phyloP scores from a whole-genome alignment of 2,797 vertebrate species.

The Fratercula arctica region DNA sequence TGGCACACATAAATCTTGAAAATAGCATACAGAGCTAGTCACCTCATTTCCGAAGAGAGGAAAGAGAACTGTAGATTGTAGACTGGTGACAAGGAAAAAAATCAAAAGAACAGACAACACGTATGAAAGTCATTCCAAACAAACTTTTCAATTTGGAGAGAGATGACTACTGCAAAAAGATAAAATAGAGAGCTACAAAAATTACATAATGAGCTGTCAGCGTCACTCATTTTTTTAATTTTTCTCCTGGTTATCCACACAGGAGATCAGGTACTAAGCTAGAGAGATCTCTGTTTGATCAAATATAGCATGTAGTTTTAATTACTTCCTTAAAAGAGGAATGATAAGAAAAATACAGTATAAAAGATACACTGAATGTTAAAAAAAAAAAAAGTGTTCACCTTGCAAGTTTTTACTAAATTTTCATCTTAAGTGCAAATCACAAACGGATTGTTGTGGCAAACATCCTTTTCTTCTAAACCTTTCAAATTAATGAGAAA shows the following conservation, averaged over 20 bases:
- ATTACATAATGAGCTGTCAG: not conserved
- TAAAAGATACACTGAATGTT: not conserved
- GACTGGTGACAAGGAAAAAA: not conserved
- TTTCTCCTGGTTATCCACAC: not conserved
- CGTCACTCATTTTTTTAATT: not conserved
- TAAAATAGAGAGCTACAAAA: not conserved
- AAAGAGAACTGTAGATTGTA: not conserved
- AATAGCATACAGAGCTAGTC: not conserved
- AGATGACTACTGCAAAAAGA: not conserved
- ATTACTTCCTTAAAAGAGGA: not conserved
- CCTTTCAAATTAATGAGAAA: not conserved
- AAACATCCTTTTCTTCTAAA: not conserved
- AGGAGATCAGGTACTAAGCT: not conserved
- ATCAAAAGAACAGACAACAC: not conserved
- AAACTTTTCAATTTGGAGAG: not conserved
- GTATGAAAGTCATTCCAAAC: not conserved
- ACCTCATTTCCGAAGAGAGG: not conserved
- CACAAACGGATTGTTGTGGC: not conserved
- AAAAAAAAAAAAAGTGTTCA: not conserved
- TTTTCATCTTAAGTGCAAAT: not conserved
- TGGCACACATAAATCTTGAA: not conserved
- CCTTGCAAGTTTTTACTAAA: not conserved
- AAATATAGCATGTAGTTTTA: not conserved
- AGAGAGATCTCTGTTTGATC: not conserved
- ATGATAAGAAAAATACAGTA: not conserved